Conservation (phyloP, 1,140 invertebrate species). For the Copidosoma floridanum region DNA sequence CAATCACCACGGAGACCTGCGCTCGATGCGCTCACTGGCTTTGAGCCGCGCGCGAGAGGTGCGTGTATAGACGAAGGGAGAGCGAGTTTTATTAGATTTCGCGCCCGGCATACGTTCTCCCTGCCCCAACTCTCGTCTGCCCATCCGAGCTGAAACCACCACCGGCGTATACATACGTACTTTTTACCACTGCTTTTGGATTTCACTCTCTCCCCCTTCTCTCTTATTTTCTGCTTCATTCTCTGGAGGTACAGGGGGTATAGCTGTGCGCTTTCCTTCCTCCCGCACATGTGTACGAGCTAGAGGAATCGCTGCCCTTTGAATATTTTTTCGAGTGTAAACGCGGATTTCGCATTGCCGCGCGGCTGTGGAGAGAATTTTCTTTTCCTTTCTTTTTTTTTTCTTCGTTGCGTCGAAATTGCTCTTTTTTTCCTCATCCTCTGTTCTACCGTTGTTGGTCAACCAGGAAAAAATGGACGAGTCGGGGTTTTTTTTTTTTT, state of each 20-base stretch:
- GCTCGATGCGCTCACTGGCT: conserved; percentile 1
- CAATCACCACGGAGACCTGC: background rate
- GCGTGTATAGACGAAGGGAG: background rate
- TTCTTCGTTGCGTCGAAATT: background rate
- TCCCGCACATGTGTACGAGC: too few relatives aligned
- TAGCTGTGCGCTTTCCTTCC: background rate
- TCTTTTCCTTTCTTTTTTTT: background rate
- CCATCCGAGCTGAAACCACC: too few relatives aligned
- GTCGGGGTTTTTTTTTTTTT: too few relatives aligned
- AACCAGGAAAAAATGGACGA: too few relatives aligned
- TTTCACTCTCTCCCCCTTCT: background rate
- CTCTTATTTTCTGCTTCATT: conserved; percentile 18
- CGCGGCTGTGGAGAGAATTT: too few relatives aligned
- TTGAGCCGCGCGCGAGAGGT: background rate
- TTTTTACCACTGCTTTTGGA: too few relatives aligned
- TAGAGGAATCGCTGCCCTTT: too few relatives aligned
- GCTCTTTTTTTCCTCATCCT: background rate
- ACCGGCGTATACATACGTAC: too few relatives aligned
- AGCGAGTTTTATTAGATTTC: conserved; percentile 14
- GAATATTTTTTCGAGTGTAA: background rate
- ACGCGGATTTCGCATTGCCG: background rate
- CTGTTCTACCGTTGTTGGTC: too few relatives aligned
- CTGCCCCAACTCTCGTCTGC: too few relatives aligned
- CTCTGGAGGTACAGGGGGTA: too few relatives aligned
- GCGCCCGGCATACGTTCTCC: background rate